These are phyloP conservation scores for Mayetiola destructor DNA, from an alignment of 2,888 invertebrate genomes.

Conservation along the genomic window DNA sequence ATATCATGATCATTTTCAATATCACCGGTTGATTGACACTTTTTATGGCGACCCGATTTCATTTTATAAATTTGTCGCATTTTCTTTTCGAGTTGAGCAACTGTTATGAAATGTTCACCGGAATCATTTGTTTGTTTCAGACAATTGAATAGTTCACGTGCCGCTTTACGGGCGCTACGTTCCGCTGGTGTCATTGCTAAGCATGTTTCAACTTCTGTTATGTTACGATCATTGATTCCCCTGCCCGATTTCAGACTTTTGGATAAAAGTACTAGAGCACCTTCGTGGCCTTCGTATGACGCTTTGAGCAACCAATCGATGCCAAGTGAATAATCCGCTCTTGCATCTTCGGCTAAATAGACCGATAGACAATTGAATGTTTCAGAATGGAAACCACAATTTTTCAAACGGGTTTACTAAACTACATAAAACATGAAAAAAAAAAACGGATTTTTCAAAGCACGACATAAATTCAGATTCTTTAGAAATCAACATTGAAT, in stretches of 20 bases:
- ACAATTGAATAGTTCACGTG: conserved; percentile 75
- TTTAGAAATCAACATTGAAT: too few relatives aligned
- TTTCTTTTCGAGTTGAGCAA: conserved; percentile 60
- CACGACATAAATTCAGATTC: too few relatives aligned
- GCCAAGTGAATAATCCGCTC: conserved; percentile 48
- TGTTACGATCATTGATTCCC: conserved; percentile 35
- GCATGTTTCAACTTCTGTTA: conserved; percentile 59
- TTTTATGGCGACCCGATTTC: conserved; percentile 27
- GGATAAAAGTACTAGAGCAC: conserved; percentile 62
- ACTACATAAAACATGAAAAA: not conserved
- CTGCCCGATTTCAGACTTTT: conserved; percentile 44
- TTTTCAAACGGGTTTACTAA: not conserved
- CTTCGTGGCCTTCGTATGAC: conserved; percentile 79
- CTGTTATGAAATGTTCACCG: conserved; percentile 75
- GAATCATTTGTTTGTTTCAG: conserved; percentile 43
- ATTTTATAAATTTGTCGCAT: conserved; percentile 51
- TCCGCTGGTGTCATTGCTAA: conserved; percentile 74
- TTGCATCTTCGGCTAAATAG: conserved; percentile 4
- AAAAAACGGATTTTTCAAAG: not conserved
- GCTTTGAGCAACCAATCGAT: conserved; percentile 87
- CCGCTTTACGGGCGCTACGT: conserved; percentile 74
- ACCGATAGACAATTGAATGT: conserved; percentile 14
- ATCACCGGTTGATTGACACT: conserved; percentile 21
- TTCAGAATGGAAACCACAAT: not conserved
- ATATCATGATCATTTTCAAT: conserved; percentile 21